A percentile compares a stretch with the other conserved stretches of the same genome.
These are phyloP conservation scores for Polyergus mexicanus DNA, from an alignment of 1,140 invertebrate species.

Conservation along the genomic window DNA sequence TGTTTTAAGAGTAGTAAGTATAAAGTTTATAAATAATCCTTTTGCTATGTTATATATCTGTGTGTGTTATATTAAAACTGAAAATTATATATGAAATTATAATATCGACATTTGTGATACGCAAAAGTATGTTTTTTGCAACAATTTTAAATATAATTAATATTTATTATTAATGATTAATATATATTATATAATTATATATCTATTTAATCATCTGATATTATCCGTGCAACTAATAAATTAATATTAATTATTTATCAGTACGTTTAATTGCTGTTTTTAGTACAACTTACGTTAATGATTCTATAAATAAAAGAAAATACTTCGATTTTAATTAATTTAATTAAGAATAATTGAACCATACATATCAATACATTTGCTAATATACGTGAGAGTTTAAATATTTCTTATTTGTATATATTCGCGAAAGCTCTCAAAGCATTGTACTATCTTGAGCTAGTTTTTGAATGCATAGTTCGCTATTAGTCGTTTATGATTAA, in stretches of 20 bases:
- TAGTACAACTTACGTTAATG: not conserved
- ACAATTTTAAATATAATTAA: conserved; percentile 11
- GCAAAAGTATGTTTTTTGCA: not conserved
- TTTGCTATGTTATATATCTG: not conserved
- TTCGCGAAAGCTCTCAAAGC: conserved; percentile 13
- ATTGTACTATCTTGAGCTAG: not conserved
- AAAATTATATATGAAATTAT: not conserved
- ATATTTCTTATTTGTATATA: conserved; percentile 31
- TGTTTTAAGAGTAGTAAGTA: not conserved
- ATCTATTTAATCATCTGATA: conserved; percentile 26
- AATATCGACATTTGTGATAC: not conserved
- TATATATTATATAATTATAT: conserved; percentile 20
- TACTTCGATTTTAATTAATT: not conserved
- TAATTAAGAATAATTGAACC: conserved; percentile 28
- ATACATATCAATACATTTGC: not conserved
- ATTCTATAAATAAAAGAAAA: not conserved
- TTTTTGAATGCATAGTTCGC: not conserved
- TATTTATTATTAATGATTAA: conserved; percentile 22
- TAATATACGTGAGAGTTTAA: not conserved
- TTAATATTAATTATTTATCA: conserved; percentile 27
- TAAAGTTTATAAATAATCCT: not conserved
- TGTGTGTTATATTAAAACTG: not conserved
- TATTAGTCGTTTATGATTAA: conserved; percentile 31
- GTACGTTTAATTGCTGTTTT: conserved; percentile 8
- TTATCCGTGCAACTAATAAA: conserved; percentile 14